Conservation (phyloP, 1,140 invertebrate genomes). For the Caerostris extrusa region DNA sequence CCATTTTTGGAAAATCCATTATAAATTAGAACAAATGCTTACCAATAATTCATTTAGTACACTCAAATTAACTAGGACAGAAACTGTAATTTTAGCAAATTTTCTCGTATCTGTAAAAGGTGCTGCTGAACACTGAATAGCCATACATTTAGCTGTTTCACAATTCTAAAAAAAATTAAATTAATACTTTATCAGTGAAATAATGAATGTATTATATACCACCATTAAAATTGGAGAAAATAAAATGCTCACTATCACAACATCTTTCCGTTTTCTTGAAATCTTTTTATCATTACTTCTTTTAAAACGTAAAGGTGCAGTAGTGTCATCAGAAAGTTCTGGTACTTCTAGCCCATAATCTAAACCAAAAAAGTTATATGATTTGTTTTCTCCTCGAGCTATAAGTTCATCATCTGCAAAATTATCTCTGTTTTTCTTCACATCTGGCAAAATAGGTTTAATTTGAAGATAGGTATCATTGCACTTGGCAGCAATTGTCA, state of each 20-base stretch:
- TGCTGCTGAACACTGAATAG: constrained; percentile 67
- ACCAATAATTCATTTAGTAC: constrained; percentile 57
- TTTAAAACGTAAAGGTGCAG: constrained; percentile 16
- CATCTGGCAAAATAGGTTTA: constrained; percentile 39
- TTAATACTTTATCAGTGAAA: background rate
- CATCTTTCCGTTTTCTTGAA: constrained; percentile 53
- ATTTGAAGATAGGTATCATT: constrained; percentile 64
- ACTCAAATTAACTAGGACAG: constrained; percentile 49
- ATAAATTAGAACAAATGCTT: background rate
- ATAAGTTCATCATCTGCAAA: constrained; percentile 46
- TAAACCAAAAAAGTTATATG: constrained; percentile 1
- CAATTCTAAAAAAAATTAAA: constrained; percentile 61
- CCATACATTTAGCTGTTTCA: constrained; percentile 56
- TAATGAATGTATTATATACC: background rate
- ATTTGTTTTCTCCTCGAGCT: constrained; percentile 21
- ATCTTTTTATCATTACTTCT: constrained; percentile 24
- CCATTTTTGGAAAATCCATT: no score
- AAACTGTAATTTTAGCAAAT: constrained; percentile 58
- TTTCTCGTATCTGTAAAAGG: constrained; percentile 64
- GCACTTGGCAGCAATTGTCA: constrained; percentile 64
- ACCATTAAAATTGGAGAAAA: background rate
- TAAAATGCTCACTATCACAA: constrained; percentile 50
- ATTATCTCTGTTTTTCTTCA: constrained; percentile 38
- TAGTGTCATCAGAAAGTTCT: background rate
- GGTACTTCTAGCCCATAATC: background rate